Base-by-base conservation (phyloP, 2,888 invertebrate genomes). In the Drosophila borealis region DNA sequence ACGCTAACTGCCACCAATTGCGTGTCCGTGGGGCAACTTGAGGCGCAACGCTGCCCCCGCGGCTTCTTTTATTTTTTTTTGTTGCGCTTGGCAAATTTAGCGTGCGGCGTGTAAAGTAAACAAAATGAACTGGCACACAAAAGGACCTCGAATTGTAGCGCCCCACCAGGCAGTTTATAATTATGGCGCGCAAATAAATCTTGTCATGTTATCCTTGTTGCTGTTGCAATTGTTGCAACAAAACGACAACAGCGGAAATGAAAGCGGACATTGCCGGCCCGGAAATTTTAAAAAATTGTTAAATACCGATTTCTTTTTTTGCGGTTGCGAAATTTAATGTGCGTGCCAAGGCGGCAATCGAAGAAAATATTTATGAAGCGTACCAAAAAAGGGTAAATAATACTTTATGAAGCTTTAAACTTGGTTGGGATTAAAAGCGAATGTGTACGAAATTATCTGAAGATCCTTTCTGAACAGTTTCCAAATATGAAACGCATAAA, bases 211-310 rank as follows among this genome's bases (percentile, higher is more conserved):
- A 68, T 59, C 54, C 48, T 53, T 61, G 69, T 57, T 45, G 46
- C 21, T 37, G 42, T 25, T 69, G 62, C 61, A 68, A 69, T 36
- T 74, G 62, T 78, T 74, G 78, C 78, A 67, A 60, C 60, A 29
- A 2, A 8, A 8, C 29, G 29, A 46, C 48, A 54, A 59, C 72
- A 57, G 63, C 74, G 74, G 74, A 75, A 68, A 75, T 75, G 74
- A 68, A 73, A 73, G 74, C 78, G 78, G 62, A 75, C 56, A 63
- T 44, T 50, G 48, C 60, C 68, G 68, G 56, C 46, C 81, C 81
- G 81, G 81, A 81, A 81, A 81, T 81, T 81, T 81, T 88, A 81
- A 87, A 81, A 83, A 74, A 65, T 61, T 62, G 68, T 86, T 77
- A 85, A 80, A 80, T 77, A 68, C 84, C 74, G 78, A 70, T 77